Conservation (phyloP, 1,140 invertebrate species). For the Drosophila kanapiae region DNA sequence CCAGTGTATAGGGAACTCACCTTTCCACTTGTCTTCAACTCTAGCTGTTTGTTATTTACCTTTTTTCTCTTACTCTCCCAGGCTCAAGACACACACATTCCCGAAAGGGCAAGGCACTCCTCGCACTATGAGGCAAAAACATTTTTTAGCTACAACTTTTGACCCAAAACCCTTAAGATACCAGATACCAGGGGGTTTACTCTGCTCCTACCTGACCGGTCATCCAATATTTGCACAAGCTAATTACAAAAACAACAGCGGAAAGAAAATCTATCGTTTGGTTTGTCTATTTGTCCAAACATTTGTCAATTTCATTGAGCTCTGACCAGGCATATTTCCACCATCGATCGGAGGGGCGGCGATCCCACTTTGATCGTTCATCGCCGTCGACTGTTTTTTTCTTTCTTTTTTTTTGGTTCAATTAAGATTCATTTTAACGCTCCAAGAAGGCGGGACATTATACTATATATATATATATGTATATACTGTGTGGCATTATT, state of each 20-base stretch:
- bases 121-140: constrained; percentile 32
- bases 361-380: constrained; percentile 64
- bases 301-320: constrained; percentile 83
- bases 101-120: constrained; percentile 77
- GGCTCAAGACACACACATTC: constrained; percentile 58
- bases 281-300: constrained; percentile 80
- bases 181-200: neutral
- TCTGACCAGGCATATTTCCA: constrained; percentile 75
- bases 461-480: neutral
- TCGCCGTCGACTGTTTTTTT: constrained; percentile 12
- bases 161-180: constrained; percentile 67
- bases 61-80: constrained; percentile 25
- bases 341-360: constrained; percentile 54
- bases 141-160: constrained; percentile 69
- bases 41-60: constrained; percentile 70
- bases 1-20: constrained; percentile 40
- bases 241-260: constrained; percentile 78
- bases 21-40: constrained; percentile 78
- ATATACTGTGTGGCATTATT: constrained; percentile 55
- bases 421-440: constrained; percentile 81
- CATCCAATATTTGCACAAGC: constrained; percentile 68
- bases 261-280: constrained; percentile 57
- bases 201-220: constrained; percentile 21
- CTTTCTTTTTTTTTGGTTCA: constrained; percentile 56
- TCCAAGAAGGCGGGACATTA: constrained; percentile 14